Evolutionary conservation across 2,113 vertebrate species (phyloP).

Genomic region (Otolemur garnettii): DNA sequence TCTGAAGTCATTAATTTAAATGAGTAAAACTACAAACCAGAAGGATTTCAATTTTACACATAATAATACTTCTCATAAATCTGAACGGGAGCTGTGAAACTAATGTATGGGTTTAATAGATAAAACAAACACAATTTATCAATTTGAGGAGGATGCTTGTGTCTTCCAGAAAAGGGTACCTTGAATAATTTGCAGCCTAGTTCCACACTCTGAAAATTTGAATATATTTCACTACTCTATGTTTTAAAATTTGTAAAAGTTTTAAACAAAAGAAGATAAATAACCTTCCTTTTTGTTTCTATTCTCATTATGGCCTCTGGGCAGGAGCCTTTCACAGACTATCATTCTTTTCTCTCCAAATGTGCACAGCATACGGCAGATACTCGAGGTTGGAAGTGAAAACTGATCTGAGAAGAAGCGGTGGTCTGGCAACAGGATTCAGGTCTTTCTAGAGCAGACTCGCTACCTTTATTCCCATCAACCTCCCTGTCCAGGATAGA

Average conservation of each 20-base stretch:
- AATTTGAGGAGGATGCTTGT: neutral
- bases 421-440: neutral
- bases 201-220: neutral
- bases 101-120: neutral
- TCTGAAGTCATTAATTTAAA: neutral
- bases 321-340: neutral
- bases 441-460: neutral
- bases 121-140: neutral
- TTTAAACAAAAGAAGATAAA: neutral
- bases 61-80: neutral
- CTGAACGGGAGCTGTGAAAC: neutral
- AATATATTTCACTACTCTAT: neutral
- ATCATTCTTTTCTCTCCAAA: neutral
- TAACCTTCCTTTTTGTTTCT: neutral
- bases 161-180: neutral
- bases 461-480: neutral
- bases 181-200: neutral
- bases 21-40: neutral
- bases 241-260: neutral
- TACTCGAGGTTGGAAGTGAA: accelerated
- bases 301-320: neutral
- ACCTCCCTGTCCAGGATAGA: too few species aligned
- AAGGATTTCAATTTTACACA: neutral
- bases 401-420: neutral
- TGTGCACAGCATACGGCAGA: too few species aligned